A percentile compares a stretch with the other conserved stretches of the same genome.
These are phyloP conservation scores for Chymomyza amoena DNA, from an alignment of 2,888 invertebrate species.

Conservation along the genomic window DNA sequence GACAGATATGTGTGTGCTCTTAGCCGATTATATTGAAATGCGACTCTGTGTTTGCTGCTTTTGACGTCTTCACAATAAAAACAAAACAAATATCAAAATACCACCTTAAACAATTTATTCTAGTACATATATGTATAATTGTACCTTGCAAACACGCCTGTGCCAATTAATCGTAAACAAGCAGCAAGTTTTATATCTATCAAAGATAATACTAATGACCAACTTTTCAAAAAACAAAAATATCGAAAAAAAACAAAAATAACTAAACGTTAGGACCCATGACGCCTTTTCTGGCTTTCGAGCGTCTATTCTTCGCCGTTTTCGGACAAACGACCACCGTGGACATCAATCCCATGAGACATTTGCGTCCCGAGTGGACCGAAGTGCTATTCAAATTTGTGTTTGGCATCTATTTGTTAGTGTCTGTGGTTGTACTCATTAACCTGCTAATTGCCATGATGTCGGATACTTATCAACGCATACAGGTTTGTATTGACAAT, in stretches of 20 bases:
- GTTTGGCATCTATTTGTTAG: slow-evolving; percentile 98
- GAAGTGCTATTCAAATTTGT: slow-evolving; percentile 92
- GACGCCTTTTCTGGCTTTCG: slow-evolving; percentile 94
- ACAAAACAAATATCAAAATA: slow-evolving; percentile 31
- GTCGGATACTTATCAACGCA: slow-evolving; percentile 99
- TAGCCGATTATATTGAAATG: slow-evolving; percentile 44
- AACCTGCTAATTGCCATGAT: slow-evolving; percentile 99
- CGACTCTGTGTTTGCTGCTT: slow-evolving; percentile 51
- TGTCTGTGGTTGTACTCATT: slow-evolving; percentile 98
- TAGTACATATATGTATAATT: slow-evolving; percentile 16
- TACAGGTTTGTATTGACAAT: slow-evolving; percentile 88
- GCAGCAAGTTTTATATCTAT: slow-evolving; percentile 3
- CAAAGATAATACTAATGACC: slow-evolving; percentile 1
- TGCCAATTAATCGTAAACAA: slow-evolving; percentile 37
- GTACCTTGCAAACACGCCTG: slow-evolving; percentile 64
- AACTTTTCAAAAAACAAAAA: slow-evolving; percentile 14
- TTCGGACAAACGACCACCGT: slow-evolving; percentile 95
- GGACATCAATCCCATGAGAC: slow-evolving; percentile 87
- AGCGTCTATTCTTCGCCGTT: slow-evolving; percentile 98
- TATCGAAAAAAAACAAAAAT: slow-evolving; percentile 22
- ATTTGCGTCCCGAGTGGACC: slow-evolving; percentile 88
- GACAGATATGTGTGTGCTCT: slow-evolving; percentile 33
- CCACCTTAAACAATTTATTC: slow-evolving; percentile 26
- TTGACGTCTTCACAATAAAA: slow-evolving; percentile 46
- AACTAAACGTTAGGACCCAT: slow-evolving; percentile 80